These are phyloP conservation scores for Exocentrus adspersus DNA, from an alignment of 2,888 invertebrate genomes.

Conservation along the genomic window DNA sequence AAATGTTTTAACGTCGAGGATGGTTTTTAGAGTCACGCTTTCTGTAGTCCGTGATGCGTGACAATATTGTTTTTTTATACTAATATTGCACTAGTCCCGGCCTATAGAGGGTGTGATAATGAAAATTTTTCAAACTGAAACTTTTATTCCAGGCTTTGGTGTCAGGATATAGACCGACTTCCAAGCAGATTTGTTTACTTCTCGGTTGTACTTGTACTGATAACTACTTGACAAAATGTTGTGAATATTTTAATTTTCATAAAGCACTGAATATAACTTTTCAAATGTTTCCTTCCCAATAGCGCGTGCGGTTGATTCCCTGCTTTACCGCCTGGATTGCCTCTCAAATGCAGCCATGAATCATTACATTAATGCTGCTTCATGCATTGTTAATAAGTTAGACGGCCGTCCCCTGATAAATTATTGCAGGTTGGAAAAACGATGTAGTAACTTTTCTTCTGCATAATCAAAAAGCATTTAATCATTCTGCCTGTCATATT, in stretches of 20 bases:
- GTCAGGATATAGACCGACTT: no score
- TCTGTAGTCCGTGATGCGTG: constrained; percentile 65
- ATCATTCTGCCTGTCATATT: constrained; percentile 44
- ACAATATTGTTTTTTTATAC: constrained; percentile 62
- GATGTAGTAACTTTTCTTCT: constrained; percentile 48
- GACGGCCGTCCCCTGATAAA: constrained; percentile 27
- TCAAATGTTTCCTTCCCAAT: no score
- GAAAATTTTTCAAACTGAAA: no score
- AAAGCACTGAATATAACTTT: no score
- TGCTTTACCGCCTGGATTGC: neutral
- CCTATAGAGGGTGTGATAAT: constrained; percentile 65
- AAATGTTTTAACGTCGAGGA: no score
- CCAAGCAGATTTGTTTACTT: no score
- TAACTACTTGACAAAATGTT: no score
- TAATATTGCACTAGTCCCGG: constrained; percentile 77
- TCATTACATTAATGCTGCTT: neutral
- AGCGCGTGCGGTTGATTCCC: no score
- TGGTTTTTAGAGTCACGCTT: constrained; percentile 25
- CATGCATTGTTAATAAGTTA: constrained; percentile 6
- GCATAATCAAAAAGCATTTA: constrained; percentile 48
- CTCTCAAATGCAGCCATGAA: neutral
- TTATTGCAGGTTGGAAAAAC: constrained; percentile 29
- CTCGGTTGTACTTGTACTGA: no score
- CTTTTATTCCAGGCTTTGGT: no score
- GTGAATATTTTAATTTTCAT: no score